Conservation (phyloP, 1,140 invertebrate species). For the Drosophila willistoni region DNA sequence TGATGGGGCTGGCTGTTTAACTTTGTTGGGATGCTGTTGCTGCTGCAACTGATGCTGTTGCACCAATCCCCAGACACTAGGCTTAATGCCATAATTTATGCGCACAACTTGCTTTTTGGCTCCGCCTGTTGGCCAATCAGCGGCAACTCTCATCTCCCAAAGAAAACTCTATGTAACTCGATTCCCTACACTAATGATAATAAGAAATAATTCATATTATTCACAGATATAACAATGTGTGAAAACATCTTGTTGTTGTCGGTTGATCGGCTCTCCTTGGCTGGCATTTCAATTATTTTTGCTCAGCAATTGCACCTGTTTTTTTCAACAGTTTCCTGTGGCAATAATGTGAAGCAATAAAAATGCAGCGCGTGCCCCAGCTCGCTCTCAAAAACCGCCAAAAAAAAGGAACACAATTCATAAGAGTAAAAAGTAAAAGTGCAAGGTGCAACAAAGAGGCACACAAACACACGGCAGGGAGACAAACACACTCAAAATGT, state of each 20-base stretch:
- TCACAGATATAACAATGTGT: not conserved
- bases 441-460: slow-evolving; percentile 70
- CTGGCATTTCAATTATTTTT: slow-evolving; percentile 69
- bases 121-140: slow-evolving; percentile 78
- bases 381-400: slow-evolving; percentile 42
- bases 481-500: not conserved
- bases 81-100: slow-evolving; percentile 80
- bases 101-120: slow-evolving; percentile 74
- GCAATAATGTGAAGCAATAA: slow-evolving; percentile 75
- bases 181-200: slow-evolving; percentile 1
- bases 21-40: slow-evolving; percentile 6
- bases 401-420: slow-evolving; percentile 10
- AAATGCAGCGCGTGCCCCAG: slow-evolving; percentile 74
- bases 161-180: slow-evolving; percentile 6
- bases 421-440: slow-evolving; percentile 51
- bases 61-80: slow-evolving; percentile 74
- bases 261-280: slow-evolving; percentile 9
- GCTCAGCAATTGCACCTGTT: slow-evolving; percentile 62
- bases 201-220: not conserved
- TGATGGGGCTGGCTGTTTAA: slow-evolving; percentile 1
- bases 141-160: slow-evolving; percentile 31
- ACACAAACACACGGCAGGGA: slow-evolving; percentile 18
- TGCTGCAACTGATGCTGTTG: slow-evolving; percentile 43
- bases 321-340: slow-evolving; percentile 55
- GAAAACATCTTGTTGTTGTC: slow-evolving; percentile 23